Evolutionary conservation across 2,797 vertebrate genomes (phyloP).

Genomic region (Xiphophorus birchmanni): DNA sequence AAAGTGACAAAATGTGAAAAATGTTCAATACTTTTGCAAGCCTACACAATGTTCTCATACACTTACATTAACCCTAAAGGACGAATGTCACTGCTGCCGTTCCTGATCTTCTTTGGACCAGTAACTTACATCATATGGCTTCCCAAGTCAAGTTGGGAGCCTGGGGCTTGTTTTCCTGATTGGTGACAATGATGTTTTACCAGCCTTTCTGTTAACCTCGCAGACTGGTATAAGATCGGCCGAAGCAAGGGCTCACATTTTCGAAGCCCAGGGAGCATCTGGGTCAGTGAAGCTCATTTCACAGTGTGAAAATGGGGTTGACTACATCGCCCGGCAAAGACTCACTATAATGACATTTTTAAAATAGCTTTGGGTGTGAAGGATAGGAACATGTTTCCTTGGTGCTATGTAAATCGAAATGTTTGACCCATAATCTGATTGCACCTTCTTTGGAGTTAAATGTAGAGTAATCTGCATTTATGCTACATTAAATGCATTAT

Average conservation of each 20-base stretch:
- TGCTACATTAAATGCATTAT: too few relatives aligned
- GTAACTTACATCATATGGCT: slow-evolving; percentile 39
- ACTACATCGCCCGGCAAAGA: slow-evolving; percentile 29
- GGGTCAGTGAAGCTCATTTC: slow-evolving; percentile 48
- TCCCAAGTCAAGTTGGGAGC: slow-evolving; percentile 30
- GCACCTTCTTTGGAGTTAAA: slow-evolving; percentile 4
- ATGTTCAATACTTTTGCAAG: not conserved
- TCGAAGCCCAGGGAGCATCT: slow-evolving; percentile 20
- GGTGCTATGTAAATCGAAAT: slow-evolving; percentile 17
- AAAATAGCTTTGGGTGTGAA: slow-evolving; percentile 18
- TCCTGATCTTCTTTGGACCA: slow-evolving; percentile 28
- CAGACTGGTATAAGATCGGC: slow-evolving; percentile 33
- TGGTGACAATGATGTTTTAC: slow-evolving; percentile 49
- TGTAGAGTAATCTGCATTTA: not conserved
- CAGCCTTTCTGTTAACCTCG: slow-evolving; percentile 42
- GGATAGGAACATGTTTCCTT: slow-evolving; percentile 7
- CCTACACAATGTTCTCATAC: not conserved
- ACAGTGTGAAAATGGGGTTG: slow-evolving; percentile 38
- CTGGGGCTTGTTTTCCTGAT: slow-evolving; percentile 41
- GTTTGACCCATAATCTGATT: not conserved
- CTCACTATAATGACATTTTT: slow-evolving; percentile 32
- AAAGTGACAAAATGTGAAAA: not conserved
- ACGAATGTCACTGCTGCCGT: slow-evolving; percentile 39
- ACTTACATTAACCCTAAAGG: slow-evolving; percentile 14
- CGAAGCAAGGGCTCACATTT: slow-evolving; percentile 13